Evolutionary conservation across 2,797 vertebrate genomes (phyloP), one percentile per base, ranked within the genome.

Genomic region (Botia kubotai): DNA sequence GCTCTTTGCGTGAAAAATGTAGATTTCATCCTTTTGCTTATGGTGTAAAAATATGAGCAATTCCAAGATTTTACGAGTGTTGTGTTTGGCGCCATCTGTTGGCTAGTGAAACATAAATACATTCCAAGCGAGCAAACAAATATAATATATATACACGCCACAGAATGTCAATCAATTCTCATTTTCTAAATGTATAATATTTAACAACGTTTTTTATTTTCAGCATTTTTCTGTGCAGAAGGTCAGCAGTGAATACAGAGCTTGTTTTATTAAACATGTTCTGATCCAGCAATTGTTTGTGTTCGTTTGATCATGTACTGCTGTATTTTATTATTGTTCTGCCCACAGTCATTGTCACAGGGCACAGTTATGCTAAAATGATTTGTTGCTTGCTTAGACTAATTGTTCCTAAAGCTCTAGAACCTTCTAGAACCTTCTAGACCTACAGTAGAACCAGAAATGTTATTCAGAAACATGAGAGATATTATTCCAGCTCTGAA

Each of bases 211-310:
- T 89, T 90, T 78, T 87, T 85, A 82, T 63, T 91, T 91, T 90
- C 88, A 93, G 92, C 92, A 93, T 87, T 91, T 87, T 79, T 88
- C n/a, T 69, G 29, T 23, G n/a, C n/a, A 21, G 33, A 53, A 13
- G 57, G 8, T 46, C 5, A 5, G 23, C 23, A 19, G 8, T 33
- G 12, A 8, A 14, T 69, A 43, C 19, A 5, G 0, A 10, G 19
- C 53, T 53, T 50, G 60, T 36, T 48, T 11, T 26, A 26, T n/a
- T 43, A 16, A 58, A 82, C n/a, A 26, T 46, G 19, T 19, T 48
- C 52, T 46, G 19, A 29, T 48, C 52, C 72, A 46, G 75, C 50
- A 68, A 23, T 48, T 23, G 13, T 8, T 43, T 63, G 16, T 11
- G 2, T 74, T 60, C 33, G 2, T 65, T 29, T 62, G 0, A 48